A percentile compares a stretch with the other conserved stretches of the same genome.
phyloP scores from a whole-genome alignment of 2,797 vertebrate species.

The Scarus forsteni region DNA sequence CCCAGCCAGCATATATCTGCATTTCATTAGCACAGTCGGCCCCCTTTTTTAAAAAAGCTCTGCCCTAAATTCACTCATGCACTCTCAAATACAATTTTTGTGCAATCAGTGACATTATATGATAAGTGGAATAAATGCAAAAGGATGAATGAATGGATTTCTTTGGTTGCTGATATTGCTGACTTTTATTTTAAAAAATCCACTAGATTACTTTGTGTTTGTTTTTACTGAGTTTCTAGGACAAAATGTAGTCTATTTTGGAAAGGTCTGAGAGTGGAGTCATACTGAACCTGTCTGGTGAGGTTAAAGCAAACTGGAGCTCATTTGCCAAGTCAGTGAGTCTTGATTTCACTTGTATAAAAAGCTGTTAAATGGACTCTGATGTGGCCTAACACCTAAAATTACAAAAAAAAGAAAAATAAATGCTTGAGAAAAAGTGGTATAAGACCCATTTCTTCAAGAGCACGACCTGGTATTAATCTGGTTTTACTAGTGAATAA shows the following conservation, averaged over 20 bases:
- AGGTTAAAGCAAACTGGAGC: no score
- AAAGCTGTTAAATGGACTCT: no score
- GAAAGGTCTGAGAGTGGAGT: no score
- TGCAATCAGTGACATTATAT: constrained; percentile 16
- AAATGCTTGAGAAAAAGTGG: no score
- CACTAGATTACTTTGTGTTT: background rate
- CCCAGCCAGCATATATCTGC: constrained; percentile 45
- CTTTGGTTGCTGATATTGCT: background rate
- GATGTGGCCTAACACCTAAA: no score
- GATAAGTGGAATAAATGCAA: constrained; percentile 16
- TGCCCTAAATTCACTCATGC: constrained; percentile 27
- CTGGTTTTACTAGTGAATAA: no score
- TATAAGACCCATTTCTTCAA: no score
- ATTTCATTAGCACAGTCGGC: constrained; percentile 47
- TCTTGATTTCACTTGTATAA: no score
- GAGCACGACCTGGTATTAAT: no score
- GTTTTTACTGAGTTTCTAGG: background rate
- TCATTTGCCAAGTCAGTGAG: no score
- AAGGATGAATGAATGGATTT: background rate
- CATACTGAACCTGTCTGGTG: no score
- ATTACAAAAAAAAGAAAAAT: no score
- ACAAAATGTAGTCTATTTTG: background rate
- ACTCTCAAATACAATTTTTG: constrained; percentile 15
- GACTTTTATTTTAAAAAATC: background rate
- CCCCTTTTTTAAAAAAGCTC: constrained; percentile 5